Percentiles rank a stretch among this genome's conserved stretches.
phyloP scores from a whole-genome alignment of 2,113 vertebrate genomes.

The Atlantisia rogersi region DNA sequence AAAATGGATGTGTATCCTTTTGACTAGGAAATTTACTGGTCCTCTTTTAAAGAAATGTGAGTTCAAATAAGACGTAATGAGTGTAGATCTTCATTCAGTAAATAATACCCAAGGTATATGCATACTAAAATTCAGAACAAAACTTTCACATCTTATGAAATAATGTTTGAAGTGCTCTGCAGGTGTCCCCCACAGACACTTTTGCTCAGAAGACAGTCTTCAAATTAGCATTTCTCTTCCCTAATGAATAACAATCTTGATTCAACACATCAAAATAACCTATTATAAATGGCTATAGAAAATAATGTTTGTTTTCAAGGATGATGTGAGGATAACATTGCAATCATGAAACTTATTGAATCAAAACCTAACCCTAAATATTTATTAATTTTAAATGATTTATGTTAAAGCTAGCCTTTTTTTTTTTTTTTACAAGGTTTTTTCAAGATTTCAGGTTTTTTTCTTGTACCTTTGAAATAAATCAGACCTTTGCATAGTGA shows the following conservation, averaged over 20 bases:
- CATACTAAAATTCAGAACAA: background rate
- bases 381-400: background rate
- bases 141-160: background rate
- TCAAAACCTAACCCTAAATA: background rate
- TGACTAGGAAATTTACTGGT: background rate
- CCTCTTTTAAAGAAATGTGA: conserved; percentile 21
- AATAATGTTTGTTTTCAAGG: background rate
- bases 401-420: background rate
- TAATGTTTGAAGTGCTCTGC: conserved; percentile 16
- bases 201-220: background rate
- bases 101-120: background rate
- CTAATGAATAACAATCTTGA: conserved; percentile 31
- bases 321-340: background rate
- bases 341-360: background rate
- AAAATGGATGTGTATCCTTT: conserved; percentile 3
- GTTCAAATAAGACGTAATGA: background rate
- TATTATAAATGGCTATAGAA: background rate
- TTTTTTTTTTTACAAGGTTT: background rate
- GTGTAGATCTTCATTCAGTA: background rate
- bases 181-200: background rate
- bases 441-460: background rate
- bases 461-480: background rate
- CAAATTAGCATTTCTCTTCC: conserved; percentile 1
- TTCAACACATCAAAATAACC: background rate
- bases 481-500: background rate